Evolutionary conservation across 92 coral and sea anemone genomes (phyloP), one percentile per base, ranked within the genome.

Genomic region (Diadumene lineata): DNA sequence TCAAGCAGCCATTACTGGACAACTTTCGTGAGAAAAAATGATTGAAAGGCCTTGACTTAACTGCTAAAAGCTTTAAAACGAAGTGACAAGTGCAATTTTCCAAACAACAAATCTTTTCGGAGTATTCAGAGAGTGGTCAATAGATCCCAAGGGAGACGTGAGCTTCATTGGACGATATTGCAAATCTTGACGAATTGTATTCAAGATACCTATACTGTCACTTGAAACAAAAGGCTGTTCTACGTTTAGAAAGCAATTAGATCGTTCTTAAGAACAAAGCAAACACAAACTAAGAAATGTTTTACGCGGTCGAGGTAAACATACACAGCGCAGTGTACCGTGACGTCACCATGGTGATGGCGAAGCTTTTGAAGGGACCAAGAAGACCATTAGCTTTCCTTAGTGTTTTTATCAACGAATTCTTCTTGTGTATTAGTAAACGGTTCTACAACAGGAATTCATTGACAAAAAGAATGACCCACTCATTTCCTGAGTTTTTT

Each of bases 181-280:
- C 64, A 56, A 24, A 32, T 43, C 50, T 32, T 72, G 53, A 32
- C 21, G 32, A 72, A 72, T 72, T 72, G 57, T 16, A 72, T 72
- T 56, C 66, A 56, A 72, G 56, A 31, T 72, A 72, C 43, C 33
- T 58, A 31, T 73, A 13, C 53, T 74, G 79, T 27, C 79, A 60
- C 38, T 50, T 34, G 22, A 48, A 74, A 60, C 69, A 74, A 74
- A 63, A 63, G 79, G 48, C 16, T 46, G 60, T 63, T 34, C 70
- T 74, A 33, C 79, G 79, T 74, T 74, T 43, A 74, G 70, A 74
- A 74, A 74, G 68, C 70, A 74, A 74, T 74, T 74, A 74, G 77
- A 56, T 57, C 46, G 48, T 57, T 60, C 66, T 69, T 72, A 72
- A 72, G 77, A 72, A 72, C 77, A 72, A 72, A 72, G 77, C 66